These are phyloP conservation scores for Zapornia atra DNA, from an alignment of 2,113 vertebrate species.

Conservation along the genomic window DNA sequence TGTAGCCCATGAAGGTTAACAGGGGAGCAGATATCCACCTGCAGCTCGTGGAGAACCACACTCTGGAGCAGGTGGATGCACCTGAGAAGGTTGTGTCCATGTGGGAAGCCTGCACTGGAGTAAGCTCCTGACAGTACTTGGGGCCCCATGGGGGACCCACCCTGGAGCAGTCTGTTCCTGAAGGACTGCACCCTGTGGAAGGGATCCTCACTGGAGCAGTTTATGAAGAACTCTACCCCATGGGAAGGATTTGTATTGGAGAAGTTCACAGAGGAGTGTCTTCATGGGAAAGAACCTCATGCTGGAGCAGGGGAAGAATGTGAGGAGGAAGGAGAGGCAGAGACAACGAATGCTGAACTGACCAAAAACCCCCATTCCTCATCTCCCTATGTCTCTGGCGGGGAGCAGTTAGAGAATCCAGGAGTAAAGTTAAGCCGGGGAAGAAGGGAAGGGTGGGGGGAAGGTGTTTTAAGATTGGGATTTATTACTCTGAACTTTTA, in stretches of 20 bases:
- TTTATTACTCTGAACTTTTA: too few species aligned
- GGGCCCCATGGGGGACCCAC: neutral
- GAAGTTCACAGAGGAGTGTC: too few species aligned
- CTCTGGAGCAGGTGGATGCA: neutral
- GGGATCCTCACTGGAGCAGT: neutral
- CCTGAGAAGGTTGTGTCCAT: neutral
- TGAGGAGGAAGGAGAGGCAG: neutral
- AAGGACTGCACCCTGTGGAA: neutral
- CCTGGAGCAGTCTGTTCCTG: neutral
- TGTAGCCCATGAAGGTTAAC: neutral
- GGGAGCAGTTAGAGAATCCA: neutral
- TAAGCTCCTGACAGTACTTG: neutral
- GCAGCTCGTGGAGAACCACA: neutral
- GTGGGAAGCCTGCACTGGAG: rapidly evolving
- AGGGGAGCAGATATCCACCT: neutral
- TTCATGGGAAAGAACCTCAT: too few species aligned
- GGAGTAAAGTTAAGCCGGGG: neutral
- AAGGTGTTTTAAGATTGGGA: neutral
- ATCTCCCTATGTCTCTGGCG: too few species aligned
- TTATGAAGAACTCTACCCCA: neutral
- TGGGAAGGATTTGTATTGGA: neutral
- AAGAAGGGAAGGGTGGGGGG: neutral
- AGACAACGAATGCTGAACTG: neutral
- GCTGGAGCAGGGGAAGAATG: neutral
- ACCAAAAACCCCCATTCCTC: neutral